Percentiles rank a stretch among this genome's conserved stretches.
Evolutionary conservation across 2,888 invertebrate species (phyloP).

Genomic region (Ectemnius cavifrons): DNA sequence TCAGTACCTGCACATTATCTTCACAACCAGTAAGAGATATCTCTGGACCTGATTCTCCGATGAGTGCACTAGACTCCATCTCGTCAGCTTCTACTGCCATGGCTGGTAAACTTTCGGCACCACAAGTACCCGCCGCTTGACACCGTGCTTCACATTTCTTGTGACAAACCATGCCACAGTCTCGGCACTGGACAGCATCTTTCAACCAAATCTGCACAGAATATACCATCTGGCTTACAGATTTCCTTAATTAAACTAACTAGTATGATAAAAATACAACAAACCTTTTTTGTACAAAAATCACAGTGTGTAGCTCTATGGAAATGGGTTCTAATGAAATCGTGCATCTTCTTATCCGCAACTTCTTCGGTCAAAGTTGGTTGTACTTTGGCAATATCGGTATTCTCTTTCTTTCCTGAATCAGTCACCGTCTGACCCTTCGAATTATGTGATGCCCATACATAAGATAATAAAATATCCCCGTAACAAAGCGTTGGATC

Average conservation of each 20-base stretch:
- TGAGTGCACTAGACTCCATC: conserved; percentile 65
- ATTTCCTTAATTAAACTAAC: neutral
- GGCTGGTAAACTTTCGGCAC: conserved; percentile 74
- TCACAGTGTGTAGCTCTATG: conserved; percentile 94
- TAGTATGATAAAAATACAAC: neutral
- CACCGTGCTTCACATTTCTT: conserved; percentile 96
- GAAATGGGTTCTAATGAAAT: conserved; percentile 93
- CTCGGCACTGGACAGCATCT: conserved; percentile 94
- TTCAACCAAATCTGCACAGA: conserved; percentile 94
- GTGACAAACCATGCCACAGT: conserved; percentile 95
- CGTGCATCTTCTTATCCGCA: conserved; percentile 80
- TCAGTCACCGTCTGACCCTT: conserved; percentile 70
- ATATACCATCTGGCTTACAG: neutral
- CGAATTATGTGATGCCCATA: conserved; percentile 82
- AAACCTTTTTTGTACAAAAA: conserved; percentile 94
- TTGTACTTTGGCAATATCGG: conserved; percentile 67
- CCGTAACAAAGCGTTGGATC: conserved; percentile 95
- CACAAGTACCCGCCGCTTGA: conserved; percentile 85
- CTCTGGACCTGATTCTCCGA: conserved; percentile 72
- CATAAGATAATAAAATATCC: conserved; percentile 91
- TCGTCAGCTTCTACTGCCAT: conserved; percentile 75
- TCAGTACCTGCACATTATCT: conserved; percentile 77
- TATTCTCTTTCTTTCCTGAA: conserved; percentile 64
- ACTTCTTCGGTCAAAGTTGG: conserved; percentile 59
- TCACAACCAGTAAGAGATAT: conserved; percentile 76